phyloP scores from a whole-genome alignment of 2,888 invertebrate genomes.

The Drosophila kambysellisi region DNA sequence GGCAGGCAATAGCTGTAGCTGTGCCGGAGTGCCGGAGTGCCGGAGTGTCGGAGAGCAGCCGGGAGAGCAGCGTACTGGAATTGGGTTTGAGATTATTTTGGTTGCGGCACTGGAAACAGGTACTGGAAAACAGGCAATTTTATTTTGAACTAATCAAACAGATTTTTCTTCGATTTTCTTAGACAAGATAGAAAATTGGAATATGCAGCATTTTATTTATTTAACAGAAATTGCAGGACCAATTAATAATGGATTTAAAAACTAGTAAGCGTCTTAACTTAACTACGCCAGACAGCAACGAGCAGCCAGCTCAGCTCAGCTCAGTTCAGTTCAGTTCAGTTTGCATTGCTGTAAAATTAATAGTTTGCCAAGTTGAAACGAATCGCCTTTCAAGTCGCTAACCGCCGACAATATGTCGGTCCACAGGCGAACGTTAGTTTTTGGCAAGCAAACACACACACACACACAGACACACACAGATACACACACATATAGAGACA shows the following conservation, averaged over 20 bases:
- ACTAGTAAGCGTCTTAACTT: constrained; percentile 8
- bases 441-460: constrained; percentile 15
- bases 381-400: constrained; percentile 80
- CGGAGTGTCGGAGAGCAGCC: constrained; percentile 18
- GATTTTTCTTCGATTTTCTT: neutral
- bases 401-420: constrained; percentile 83
- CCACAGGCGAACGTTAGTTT: constrained; percentile 29
- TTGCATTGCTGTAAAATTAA: constrained; percentile 74
- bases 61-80: constrained; percentile 13
- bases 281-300: neutral
- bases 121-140: constrained; percentile 6
- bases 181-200: neutral
- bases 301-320: neutral
- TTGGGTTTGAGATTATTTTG: constrained; percentile 2
- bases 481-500: constrained; percentile 22
- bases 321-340: neutral
- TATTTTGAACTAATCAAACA: neutral
- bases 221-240: neutral
- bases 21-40: neutral
- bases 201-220: neutral
- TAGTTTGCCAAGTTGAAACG: constrained; percentile 83
- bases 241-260: neutral
- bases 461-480: constrained; percentile 25
- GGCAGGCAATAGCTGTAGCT: constrained; percentile 32
- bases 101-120: constrained; percentile 10